Evolutionary conservation across 2,797 vertebrate genomes (phyloP).

Genomic region (Tauraco hartlaubi): DNA sequence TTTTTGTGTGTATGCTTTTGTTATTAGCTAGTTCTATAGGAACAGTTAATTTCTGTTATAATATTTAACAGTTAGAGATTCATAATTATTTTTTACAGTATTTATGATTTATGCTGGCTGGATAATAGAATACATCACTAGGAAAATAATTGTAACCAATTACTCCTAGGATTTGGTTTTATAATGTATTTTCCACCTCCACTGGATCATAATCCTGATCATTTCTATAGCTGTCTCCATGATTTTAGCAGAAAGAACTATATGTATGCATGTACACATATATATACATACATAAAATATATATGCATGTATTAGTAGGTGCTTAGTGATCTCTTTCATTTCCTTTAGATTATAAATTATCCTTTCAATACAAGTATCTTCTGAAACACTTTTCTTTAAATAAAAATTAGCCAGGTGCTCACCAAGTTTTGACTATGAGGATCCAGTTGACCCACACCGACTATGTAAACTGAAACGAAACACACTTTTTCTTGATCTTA

Average conservation of each 20-base stretch:
- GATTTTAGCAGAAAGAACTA: neutral
- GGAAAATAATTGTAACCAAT: neutral
- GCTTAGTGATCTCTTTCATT: neutral
- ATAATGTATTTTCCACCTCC: neutral
- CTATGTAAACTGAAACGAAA: neutral
- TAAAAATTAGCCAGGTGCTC: neutral
- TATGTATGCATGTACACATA: too few species aligned
- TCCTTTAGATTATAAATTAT: neutral
- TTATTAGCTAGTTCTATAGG: neutral
- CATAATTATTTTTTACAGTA: neutral
- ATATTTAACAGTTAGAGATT: neutral
- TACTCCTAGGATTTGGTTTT: neutral
- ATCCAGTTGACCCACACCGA: neutral
- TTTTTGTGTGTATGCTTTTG: neutral
- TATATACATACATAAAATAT: neutral
- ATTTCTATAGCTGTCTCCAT: neutral
- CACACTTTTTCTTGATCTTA: neutral
- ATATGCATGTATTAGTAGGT: neutral
- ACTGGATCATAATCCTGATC: neutral
- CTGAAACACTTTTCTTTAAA: neutral
- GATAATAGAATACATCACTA: neutral
- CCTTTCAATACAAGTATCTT: neutral
- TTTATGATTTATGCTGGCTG: neutral
- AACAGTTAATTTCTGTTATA: neutral
- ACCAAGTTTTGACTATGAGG: neutral